Base-by-base conservation (phyloP, 2,888 invertebrate genomes). In the Chrysotoxum bicinctum region DNA sequence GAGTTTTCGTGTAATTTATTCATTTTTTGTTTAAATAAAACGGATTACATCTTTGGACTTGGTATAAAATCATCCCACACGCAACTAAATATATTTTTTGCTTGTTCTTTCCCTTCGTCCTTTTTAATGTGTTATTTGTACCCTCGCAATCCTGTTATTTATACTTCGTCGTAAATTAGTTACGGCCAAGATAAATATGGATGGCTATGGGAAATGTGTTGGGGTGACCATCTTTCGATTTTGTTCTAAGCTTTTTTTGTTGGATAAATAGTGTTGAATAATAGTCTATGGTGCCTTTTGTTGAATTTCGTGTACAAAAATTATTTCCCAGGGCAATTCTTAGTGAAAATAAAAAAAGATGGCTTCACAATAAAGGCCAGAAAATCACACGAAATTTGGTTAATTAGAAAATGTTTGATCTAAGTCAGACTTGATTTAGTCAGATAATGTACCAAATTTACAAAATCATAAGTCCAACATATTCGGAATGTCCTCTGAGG, bases 81-180 rank as follows among this genome's bases (percentile, higher is more conserved):
- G 64, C 68, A 78, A 73, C 16, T 54, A 54, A 9, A 10, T 52
- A 16, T 66, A 32, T 60, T 1, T 45, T 30, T 9, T 21, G 6
- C 30, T 60, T 43, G 2, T 40, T 35, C 16, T 16, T 23, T 62
- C 26, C 6, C 7, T 32, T 32, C 16, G 16, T 54, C 16, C 54
- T 30, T 54, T 54, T 30, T 6, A 12, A 32, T 10, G 30, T 2
- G 6, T 32, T 54, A 35, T 21, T 58, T 21, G 21, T 58, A 21
- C 45, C 23, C 56, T 26, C 48, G 30, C 16, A 14, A 40, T 10
- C 35, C 30, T 62, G 73, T 84, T 79, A 83, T 75, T 84, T 80
- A 76, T 72, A 52, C 58, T 40, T 45, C 68, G 80, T 72, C 75
- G 80, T 84, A 80, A 84, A 75, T 84, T 72, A 75, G 75, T 76